Evolutionary conservation across 2,797 vertebrate species (phyloP), one percentile per base, ranked within the genome.

Genomic region (Pelodytes ibericus): DNA sequence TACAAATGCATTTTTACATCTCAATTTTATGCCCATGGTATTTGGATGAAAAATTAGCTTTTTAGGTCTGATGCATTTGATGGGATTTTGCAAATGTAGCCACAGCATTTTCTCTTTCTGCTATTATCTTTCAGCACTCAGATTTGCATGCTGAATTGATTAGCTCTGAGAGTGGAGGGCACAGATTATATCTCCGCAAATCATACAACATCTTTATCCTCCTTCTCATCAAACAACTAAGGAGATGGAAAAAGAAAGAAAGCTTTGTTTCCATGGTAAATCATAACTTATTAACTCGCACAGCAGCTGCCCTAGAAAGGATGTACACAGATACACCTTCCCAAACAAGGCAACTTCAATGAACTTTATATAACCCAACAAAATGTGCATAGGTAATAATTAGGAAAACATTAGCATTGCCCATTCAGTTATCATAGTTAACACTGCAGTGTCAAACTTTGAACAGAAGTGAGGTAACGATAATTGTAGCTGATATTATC

Each of bases 181-280:
- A 56, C 49, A 51, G 44, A 67, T 67, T 67, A 67, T 67, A 31
- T 53, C 26, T 51, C 44, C 20, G 49, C 18, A 68, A 68, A 68
- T 68, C 65, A 68, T 25, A 56, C 27, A 56, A 56, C 30, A 69
- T 49, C 47, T 67, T 67, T 67, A 56, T 69, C 41, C 47, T 13
- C 44, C 26, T 53, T 67, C 65, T 30, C 15, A 33, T 69, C 49
- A 56, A 53, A 56, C 16, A 33, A 5, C 20, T 20, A 30, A 16
- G 4, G n/a, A 75, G 0, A 26, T 2, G n/a, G 74, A 29, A 75
- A 78, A 71, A 31, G 69, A 68, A 80, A 82, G 30, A 67, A 76
- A 80, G n/a, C 1, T 69, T 75, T 66, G 79, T 83, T 86, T 84
- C 81, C 78, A 80, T 25, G 56, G 49, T 60, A 82, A 83, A 85